Percentiles rank a stretch among this genome's conserved stretches.
Conservation (phyloP, 2,888 invertebrate species). For the Rhopalosiphum nymphaeae region DNA sequence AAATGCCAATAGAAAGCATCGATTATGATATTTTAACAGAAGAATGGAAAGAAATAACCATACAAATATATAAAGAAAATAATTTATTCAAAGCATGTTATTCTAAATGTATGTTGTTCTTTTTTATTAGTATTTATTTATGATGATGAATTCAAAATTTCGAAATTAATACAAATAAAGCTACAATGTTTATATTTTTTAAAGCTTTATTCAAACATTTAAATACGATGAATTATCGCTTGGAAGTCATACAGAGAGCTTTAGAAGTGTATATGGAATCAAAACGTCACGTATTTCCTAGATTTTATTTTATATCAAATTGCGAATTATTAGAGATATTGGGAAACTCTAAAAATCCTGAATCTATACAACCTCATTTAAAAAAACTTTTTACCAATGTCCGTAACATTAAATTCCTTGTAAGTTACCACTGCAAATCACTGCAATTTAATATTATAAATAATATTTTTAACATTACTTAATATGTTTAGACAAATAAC, state of each 20-base stretch:
- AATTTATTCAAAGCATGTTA: slow-evolving; percentile 46
- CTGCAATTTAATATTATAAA: neutral
- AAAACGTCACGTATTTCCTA: slow-evolving; percentile 88
- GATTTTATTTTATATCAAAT: slow-evolving; percentile 87
- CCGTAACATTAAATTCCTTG: slow-evolving; percentile 76
- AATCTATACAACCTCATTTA: slow-evolving; percentile 85
- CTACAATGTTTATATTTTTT: slow-evolving; percentile 64
- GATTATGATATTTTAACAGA: slow-evolving; percentile 56
- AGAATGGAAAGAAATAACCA: slow-evolving; percentile 53
- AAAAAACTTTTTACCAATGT: slow-evolving; percentile 92
- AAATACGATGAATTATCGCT: slow-evolving; percentile 79
- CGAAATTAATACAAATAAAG: neutral
- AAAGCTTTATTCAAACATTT: slow-evolving; percentile 77
- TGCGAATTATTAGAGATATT: slow-evolving; percentile 75
- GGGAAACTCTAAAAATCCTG: slow-evolving; percentile 83
- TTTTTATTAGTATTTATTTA: neutral
- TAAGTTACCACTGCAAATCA: neutral
- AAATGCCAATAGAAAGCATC: slow-evolving; percentile 82
- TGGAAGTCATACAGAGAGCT: slow-evolving; percentile 86
- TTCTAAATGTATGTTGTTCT: slow-evolving; percentile 26
- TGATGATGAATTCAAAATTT: neutral
- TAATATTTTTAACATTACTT: neutral
- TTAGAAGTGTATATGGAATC: slow-evolving; percentile 89
- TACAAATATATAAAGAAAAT: slow-evolving; percentile 18
- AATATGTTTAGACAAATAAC: slow-evolving; percentile 35